phyloP scores from a whole-genome alignment of 2,797 vertebrate genomes.

The Oreochromis mossambicus region DNA sequence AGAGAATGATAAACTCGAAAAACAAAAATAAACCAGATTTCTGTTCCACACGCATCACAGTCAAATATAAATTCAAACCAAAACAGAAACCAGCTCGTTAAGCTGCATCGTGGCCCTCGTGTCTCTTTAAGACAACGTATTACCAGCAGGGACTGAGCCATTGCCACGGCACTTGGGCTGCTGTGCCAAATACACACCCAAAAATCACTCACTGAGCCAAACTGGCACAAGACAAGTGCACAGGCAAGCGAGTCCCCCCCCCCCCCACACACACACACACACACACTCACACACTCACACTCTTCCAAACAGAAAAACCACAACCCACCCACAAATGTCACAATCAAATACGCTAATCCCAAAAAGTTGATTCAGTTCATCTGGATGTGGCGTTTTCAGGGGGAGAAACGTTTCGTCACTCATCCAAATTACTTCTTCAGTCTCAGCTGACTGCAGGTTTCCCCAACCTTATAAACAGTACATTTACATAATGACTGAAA shows the following conservation, averaged over 20 bases:
- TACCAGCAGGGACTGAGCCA: slow-evolving; percentile 55
- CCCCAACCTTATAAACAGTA: too few species aligned
- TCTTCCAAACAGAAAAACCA: too few species aligned
- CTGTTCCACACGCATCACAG: not conserved
- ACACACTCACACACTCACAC: not conserved
- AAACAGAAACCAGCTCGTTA: slow-evolving; percentile 12
- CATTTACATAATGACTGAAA: too few species aligned
- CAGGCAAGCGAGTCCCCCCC: slow-evolving; percentile 2
- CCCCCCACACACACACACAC: not conserved
- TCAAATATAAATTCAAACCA: slow-evolving; percentile 3
- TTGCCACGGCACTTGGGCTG: slow-evolving; percentile 54
- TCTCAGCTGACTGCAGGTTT: not conserved
- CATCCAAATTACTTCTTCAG: not conserved
- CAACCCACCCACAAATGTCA: slow-evolving; percentile 44
- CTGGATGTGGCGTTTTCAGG: too few species aligned
- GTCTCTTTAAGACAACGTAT: slow-evolving; percentile 66
- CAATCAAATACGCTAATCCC: slow-evolving; percentile 21
- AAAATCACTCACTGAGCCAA: slow-evolving; percentile 44
- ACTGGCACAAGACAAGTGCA: slow-evolving; percentile 54
- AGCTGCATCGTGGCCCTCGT: slow-evolving; percentile 45
- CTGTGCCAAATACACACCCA: slow-evolving; percentile 43
- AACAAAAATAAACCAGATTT: not conserved
- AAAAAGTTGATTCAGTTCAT: too few species aligned
- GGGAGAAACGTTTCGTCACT: too few species aligned
- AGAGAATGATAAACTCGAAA: not conserved